Evolutionary conservation across 2,888 invertebrate genomes (phyloP).

Genomic region (Tillus elongatus): DNA sequence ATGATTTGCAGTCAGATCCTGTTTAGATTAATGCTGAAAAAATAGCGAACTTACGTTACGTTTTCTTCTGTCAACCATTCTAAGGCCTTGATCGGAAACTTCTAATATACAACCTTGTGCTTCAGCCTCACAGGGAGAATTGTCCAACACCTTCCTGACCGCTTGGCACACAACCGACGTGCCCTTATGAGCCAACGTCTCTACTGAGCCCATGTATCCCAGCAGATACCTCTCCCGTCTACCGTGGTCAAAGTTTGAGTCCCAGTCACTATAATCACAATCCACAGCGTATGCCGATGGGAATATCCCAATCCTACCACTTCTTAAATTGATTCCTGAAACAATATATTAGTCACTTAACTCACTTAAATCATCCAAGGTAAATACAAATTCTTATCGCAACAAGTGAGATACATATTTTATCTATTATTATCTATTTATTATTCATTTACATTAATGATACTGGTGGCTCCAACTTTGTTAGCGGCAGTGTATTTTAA

Average conservation of each 20-base stretch:
- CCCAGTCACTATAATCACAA: conserved; percentile 93
- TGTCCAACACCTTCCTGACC: conserved; percentile 76
- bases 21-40: too few species aligned
- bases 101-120: conserved; percentile 82
- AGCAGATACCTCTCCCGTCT: conserved; percentile 81
- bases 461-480: too few species aligned
- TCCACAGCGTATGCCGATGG: conserved; percentile 97
- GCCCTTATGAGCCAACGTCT: conserved; percentile 94
- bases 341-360: too few species aligned
- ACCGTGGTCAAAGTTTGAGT: conserved; percentile 74
- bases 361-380: too few species aligned
- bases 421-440: too few species aligned
- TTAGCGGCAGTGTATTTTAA: too few species aligned
- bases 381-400: too few species aligned
- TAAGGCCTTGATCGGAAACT: conserved; percentile 89
- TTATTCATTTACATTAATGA: too few species aligned
- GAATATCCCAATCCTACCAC: conserved; percentile 85
- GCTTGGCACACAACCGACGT: conserved; percentile 90
- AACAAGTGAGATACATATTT: too few species aligned
- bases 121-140: conserved; percentile 55
- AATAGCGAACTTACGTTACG: conserved; percentile 60
- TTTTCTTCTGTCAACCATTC: conserved; percentile 87
- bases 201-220: conserved; percentile 93
- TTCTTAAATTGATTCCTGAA: conserved; percentile 85
- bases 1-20: too few species aligned